Evolutionary conservation across 2,113 vertebrate species (phyloP).

Genomic region (Orientallactaga bullata): DNA sequence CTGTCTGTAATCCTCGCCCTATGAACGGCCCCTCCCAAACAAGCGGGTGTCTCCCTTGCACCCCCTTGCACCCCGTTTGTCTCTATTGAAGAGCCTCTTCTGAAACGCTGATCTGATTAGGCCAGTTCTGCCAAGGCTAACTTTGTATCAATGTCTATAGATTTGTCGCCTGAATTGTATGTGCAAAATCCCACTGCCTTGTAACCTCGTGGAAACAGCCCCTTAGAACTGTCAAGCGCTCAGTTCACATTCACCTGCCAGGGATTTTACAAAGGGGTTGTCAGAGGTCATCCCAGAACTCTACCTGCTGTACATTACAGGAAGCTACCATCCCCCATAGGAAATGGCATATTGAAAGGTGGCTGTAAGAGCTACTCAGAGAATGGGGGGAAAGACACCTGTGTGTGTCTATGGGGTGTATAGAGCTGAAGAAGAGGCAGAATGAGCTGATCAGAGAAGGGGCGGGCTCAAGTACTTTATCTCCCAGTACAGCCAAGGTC

Average conservation of each 20-base stretch:
- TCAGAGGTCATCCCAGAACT: not conserved
- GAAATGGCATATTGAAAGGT: not conserved
- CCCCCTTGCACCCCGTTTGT: not conserved
- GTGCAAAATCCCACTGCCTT: not conserved
- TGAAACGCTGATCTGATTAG: not conserved
- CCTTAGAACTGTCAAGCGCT: not conserved
- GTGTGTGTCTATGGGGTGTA: not conserved
- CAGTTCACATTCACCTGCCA: not conserved
- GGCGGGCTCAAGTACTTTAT: not conserved
- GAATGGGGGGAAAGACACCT: not conserved
- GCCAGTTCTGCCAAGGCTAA: not conserved
- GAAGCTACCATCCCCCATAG: not conserved
- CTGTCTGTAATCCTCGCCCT: not conserved
- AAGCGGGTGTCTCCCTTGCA: not conserved
- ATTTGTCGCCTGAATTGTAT: not conserved
- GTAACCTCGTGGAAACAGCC: not conserved
- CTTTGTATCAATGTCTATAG: not conserved
- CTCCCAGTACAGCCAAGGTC: not conserved
- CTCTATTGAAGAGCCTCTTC: slow-evolving; percentile 28
- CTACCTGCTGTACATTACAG: not conserved
- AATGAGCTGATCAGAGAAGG: not conserved
- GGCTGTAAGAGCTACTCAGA: not conserved
- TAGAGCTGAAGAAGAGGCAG: not conserved
- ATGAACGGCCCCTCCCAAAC: not conserved
- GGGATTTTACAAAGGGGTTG: not conserved